A percentile compares a stretch with the other conserved stretches of the same genome.
Conservation (phyloP, 2,113 vertebrate genomes). For the Thalassoma bifasciatum region DNA sequence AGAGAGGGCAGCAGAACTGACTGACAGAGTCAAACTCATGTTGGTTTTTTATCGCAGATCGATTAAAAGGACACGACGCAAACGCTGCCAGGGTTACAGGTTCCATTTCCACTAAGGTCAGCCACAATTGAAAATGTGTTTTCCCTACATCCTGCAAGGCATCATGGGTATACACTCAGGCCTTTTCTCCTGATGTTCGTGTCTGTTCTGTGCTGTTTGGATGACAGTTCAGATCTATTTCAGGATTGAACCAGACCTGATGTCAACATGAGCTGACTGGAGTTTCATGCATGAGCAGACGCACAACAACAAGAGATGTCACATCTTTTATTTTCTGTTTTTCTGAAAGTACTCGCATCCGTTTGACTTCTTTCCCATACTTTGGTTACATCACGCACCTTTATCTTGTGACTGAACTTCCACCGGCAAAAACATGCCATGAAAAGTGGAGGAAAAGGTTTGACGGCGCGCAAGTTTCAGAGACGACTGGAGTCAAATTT, state of each 20-base stretch:
- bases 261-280: neutral
- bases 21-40: neutral
- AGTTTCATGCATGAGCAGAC: neutral
- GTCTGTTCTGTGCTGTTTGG: neutral
- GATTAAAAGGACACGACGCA: neutral
- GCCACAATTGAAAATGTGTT: conserved; percentile 14
- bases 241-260: neutral
- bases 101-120: conserved; percentile 3
- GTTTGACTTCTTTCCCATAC: neutral
- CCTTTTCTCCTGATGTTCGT: neutral
- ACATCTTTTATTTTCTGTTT: neutral
- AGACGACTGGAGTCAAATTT: neutral
- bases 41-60: neutral
- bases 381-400: neutral
- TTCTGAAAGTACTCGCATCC: neutral
- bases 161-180: conserved; percentile 4
- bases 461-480: neutral
- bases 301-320: neutral
- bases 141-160: conserved; percentile 3
- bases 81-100: neutral
- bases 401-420: neutral
- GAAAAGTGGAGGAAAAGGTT: neutral
- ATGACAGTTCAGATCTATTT: conserved; percentile 8
- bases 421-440: neutral
- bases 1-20: neutral